Evolutionary conservation across 2,797 vertebrate species (phyloP), one percentile per base, ranked within the genome.

Genomic region (Ceryle rudis): DNA sequence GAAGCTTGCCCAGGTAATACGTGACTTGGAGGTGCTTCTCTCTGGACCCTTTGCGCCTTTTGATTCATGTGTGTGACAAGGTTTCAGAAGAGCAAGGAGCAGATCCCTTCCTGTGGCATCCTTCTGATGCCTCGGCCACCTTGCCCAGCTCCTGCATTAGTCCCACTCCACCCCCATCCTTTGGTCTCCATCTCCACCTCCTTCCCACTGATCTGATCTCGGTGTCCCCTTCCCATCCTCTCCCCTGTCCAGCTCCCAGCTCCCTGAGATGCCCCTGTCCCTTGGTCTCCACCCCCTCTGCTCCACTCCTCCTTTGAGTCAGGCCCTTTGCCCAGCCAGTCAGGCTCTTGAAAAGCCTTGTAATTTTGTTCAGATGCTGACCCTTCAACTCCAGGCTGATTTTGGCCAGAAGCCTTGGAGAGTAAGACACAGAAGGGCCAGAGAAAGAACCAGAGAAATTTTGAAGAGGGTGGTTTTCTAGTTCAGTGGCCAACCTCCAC

Each of bases 211-310:
- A 14, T 42, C 49, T 61, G 23, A 57, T 29, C 60, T 60, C 60
- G 73, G 42, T 17, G 13, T 55, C 3, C 19, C 35, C 19, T 55
- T 87, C 28, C 21, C 10, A 22, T 47, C 5, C 3, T 65, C n/a
- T 42, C 19, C 11, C 33, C 9, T 5, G 2, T 16, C 41, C 18
- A 47, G 18, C 35, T 57, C 73, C 29, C 39, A 81, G 7, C 16
- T 46, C 33, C 57, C 21, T 35, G 5, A 0, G 0, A 75, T 18
- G 5, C 42, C 49, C 47, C 8, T 2, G 1, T 51, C 14, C 8
- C 60, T 66, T 70, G 20, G 39, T 72, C 33, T 44, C 41, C 33
- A 28, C 6, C 31, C 21, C 0, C 0, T 69, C 49, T 77, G 11
- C 42, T 81, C 41, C 52, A 29, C 5, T 66, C 4, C 14, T 85